Percentiles rank a stretch among this genome's conserved stretches.
phyloP scores from a whole-genome alignment of 2,888 invertebrate genomes.

The Palloptera scutellata region DNA sequence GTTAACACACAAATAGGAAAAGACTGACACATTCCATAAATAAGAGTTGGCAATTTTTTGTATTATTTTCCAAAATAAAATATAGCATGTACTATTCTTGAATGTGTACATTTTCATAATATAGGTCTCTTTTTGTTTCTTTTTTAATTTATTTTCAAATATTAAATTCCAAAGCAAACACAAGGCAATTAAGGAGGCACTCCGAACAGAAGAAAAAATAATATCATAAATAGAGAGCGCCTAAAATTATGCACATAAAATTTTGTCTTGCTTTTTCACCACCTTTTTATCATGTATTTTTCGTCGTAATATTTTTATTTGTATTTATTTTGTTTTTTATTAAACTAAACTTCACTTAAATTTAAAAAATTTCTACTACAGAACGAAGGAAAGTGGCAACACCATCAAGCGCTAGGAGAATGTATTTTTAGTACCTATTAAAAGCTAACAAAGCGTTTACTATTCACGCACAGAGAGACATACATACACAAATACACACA shows the following conservation, averaged over 20 bases:
- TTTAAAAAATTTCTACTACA: slow-evolving; percentile 46
- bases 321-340: slow-evolving; percentile 11
- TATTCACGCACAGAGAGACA: too few relatives aligned
- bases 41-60: neutral
- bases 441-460: too few relatives aligned
- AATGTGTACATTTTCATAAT: neutral
- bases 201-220: slow-evolving; percentile 40
- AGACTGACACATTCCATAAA: too few relatives aligned
- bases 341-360: slow-evolving; percentile 49
- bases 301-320: neutral
- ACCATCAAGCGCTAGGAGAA: slow-evolving; percentile 43
- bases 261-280: slow-evolving; percentile 22
- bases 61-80: neutral
- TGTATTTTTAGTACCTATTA: neutral
- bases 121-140: neutral
- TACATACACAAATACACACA: too few relatives aligned
- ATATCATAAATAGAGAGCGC: slow-evolving; percentile 54
- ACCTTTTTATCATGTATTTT: slow-evolving; percentile 43
- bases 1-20: too few relatives aligned
- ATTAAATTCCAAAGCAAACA: neutral
- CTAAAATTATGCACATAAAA: slow-evolving; percentile 53
- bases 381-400: slow-evolving; percentile 49
- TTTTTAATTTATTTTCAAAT: neutral
- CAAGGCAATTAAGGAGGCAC: neutral
- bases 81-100: too few relatives aligned